phyloP scores from a whole-genome alignment of 2,113 vertebrate genomes.

The Sphyrna mokarran region DNA sequence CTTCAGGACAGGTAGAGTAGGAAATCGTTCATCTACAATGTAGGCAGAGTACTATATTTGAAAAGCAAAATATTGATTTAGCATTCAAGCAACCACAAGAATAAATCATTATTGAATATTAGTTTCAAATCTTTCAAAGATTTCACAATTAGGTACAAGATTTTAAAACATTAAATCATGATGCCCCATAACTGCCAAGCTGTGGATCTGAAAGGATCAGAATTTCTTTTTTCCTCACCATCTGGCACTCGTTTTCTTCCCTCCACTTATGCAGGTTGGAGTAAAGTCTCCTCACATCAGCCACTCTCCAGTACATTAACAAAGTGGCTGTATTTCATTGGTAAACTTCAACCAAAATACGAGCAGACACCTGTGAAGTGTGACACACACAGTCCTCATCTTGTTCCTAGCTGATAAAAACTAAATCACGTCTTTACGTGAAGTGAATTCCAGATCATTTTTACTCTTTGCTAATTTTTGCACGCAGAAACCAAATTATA shows the following conservation, averaged over 20 bases:
- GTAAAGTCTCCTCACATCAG: not conserved
- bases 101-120: not conserved
- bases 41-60: conserved; percentile 65
- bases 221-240: not conserved
- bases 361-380: not conserved
- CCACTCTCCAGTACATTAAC: not conserved
- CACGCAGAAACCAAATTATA: not conserved
- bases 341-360: not conserved
- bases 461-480: not conserved
- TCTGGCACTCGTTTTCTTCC: not conserved
- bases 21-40: conserved; percentile 76
- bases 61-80: conserved; percentile 19
- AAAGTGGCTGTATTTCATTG: not conserved
- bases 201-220: not conserved
- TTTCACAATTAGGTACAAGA: not conserved
- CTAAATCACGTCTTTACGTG: not conserved
- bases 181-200: not conserved
- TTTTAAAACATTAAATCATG: not conserved
- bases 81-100: not conserved
- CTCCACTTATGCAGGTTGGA: not conserved
- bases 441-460: not conserved
- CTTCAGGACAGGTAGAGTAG: conserved; percentile 66
- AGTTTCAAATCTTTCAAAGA: not conserved
- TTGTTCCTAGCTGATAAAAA: not conserved
- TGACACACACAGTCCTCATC: not conserved